These are phyloP conservation scores for Poicephalus meyeri DNA, from an alignment of 2,113 vertebrate species.

Conservation along the genomic window DNA sequence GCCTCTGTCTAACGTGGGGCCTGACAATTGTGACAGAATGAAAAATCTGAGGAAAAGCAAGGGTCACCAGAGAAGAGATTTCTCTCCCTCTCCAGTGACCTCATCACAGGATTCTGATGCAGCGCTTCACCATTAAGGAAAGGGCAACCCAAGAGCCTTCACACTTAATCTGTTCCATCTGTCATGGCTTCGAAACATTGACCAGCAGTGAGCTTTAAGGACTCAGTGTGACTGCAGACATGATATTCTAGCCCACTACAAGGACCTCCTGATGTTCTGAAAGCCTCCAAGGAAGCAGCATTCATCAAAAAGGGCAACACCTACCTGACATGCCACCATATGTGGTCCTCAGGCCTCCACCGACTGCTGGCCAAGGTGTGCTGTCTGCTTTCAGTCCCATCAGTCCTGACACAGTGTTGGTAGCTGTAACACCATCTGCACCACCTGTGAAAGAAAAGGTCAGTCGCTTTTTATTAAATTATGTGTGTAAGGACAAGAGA, in stretches of 20 bases:
- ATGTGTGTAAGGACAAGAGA: background rate
- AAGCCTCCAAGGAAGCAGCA: constrained; percentile 50
- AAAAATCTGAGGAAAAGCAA: constrained; percentile 63
- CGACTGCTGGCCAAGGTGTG: constrained; percentile 89
- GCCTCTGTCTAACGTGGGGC: constrained; percentile 47
- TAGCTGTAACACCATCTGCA: constrained; percentile 92
- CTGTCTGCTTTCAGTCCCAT: constrained; percentile 88
- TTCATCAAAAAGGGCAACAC: constrained; percentile 73
- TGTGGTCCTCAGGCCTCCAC: constrained; percentile 76
- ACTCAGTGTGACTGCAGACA: constrained; percentile 35
- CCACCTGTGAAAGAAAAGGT: constrained; percentile 77
- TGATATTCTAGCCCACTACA: constrained; percentile 41
- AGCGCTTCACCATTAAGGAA: constrained; percentile 57
- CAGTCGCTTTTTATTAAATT: background rate
- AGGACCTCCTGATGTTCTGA: constrained; percentile 56
- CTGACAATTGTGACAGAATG: constrained; percentile 59
- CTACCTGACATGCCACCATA: constrained; percentile 90
- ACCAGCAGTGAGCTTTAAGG: constrained; percentile 63
- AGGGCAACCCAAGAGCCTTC: constrained; percentile 74
- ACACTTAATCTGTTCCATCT: constrained; percentile 79
- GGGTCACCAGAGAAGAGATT: constrained; percentile 43
- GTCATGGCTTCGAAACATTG: constrained; percentile 75
- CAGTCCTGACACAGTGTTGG: constrained; percentile 92
- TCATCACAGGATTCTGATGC: constrained; percentile 36
- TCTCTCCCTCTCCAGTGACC: constrained; percentile 49